Evolutionary conservation across 2,797 vertebrate species (phyloP).

Genomic region (Salarias fasciatus): DNA sequence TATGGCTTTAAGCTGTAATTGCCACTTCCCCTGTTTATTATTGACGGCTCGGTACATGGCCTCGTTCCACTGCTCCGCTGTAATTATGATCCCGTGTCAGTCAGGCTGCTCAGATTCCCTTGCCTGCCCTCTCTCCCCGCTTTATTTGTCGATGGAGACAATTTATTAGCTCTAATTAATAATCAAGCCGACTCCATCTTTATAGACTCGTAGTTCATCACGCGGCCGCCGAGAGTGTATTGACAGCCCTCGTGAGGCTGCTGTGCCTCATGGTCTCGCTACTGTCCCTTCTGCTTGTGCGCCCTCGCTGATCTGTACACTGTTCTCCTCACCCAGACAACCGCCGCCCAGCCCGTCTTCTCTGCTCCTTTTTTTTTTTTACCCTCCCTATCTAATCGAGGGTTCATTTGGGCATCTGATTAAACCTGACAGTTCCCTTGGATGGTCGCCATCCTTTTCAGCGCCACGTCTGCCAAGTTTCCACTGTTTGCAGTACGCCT

Average conservation of each 20-base stretch:
- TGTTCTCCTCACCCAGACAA: constrained; percentile 3
- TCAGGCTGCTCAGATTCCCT: constrained; percentile 14
- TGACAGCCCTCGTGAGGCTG: constrained; percentile 16
- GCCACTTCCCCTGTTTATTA: constrained; percentile 29
- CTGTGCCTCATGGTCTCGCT: constrained; percentile 14
- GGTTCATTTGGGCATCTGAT: constrained; percentile 40
- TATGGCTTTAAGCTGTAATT: constrained; percentile 33
- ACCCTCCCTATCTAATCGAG: constrained; percentile 32
- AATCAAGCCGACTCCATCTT: constrained; percentile 45
- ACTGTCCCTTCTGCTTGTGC: constrained; percentile 1
- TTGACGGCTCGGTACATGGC: constrained; percentile 20
- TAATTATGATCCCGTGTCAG: constrained; percentile 58
- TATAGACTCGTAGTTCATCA: constrained; percentile 47
- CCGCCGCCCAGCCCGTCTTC: neutral
- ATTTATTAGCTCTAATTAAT: constrained; percentile 73
- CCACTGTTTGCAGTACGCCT: constrained; percentile 22
- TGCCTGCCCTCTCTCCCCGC: constrained; percentile 19
- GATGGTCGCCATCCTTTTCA: constrained; percentile 28
- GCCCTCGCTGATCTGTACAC: constrained; percentile 1
- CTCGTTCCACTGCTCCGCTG: constrained; percentile 3
- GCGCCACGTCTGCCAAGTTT: constrained; percentile 27
- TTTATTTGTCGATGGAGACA: constrained; percentile 50
- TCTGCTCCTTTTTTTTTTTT: constrained; percentile 29
- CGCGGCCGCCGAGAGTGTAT: constrained; percentile 25
- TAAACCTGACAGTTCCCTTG: constrained; percentile 43